Evolutionary conservation across 2,888 invertebrate species (phyloP).

Genomic region (Thyatira batis): DNA sequence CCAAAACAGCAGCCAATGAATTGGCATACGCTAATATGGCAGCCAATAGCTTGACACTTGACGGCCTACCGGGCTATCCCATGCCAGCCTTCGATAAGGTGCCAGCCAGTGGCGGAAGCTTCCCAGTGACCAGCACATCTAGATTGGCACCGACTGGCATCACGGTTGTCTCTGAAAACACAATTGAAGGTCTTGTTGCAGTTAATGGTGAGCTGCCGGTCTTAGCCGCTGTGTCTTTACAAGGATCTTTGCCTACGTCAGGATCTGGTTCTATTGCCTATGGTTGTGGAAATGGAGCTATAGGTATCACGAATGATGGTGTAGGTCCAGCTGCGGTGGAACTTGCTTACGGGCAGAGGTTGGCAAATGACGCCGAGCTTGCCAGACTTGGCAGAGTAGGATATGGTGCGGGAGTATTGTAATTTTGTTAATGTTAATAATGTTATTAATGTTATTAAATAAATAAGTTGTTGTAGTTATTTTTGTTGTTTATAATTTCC

Average conservation of each 20-base stretch:
- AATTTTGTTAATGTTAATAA: not conserved
- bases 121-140: constrained; percentile 35
- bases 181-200: constrained; percentile 31
- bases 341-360: not conserved
- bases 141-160: constrained; percentile 47
- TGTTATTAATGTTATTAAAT: not conserved
- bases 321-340: not conserved
- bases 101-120: constrained; percentile 29
- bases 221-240: constrained; percentile 33
- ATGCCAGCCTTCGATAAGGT: not conserved
- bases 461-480: not conserved
- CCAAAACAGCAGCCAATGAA: not conserved
- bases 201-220: constrained; percentile 36
- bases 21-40: not conserved
- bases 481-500: not conserved
- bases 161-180: constrained; percentile 35
- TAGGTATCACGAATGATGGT: constrained; percentile 32
- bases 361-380: not conserved
- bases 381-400: not conserved
- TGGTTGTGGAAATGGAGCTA: constrained; percentile 44
- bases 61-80: not conserved
- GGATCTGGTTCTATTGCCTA: constrained; percentile 48
- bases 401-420: not conserved
- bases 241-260: constrained; percentile 34
- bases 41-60: not conserved